A percentile compares a stretch with the other conserved stretches of the same genome.
These are phyloP conservation scores for Eristalis pertinax DNA, from an alignment of 2,888 invertebrate genomes.

Conservation along the genomic window DNA sequence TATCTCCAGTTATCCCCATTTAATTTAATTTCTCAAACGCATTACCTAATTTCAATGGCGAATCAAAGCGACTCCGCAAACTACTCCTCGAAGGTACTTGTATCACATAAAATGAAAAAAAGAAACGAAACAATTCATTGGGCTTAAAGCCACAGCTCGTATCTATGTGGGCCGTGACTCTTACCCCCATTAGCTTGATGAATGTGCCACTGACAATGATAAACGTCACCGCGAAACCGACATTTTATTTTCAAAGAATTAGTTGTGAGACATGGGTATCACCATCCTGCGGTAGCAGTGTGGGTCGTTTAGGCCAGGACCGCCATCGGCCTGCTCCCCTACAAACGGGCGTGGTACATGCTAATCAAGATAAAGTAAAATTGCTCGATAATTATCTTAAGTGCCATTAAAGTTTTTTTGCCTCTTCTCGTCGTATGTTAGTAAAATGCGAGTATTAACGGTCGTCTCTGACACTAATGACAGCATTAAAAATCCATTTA, in stretches of 20 bases:
- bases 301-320: slow-evolving; percentile 10
- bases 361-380: slow-evolving; percentile 72
- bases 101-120: not conserved
- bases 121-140: slow-evolving; percentile 4
- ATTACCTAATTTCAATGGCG: slow-evolving; percentile 56
- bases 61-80: slow-evolving; percentile 61
- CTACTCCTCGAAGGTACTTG: slow-evolving; percentile 29
- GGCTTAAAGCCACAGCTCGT: not conserved
- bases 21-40: slow-evolving; percentile 58
- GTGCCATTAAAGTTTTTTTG: slow-evolving; percentile 65
- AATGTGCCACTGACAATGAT: slow-evolving; percentile 69
- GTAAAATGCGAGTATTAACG: slow-evolving; percentile 64
- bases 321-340: not conserved
- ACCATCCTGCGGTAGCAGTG: not conserved
- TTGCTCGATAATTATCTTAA: slow-evolving; percentile 72
- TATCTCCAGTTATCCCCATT: slow-evolving; percentile 35
- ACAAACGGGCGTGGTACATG: slow-evolving; percentile 32
- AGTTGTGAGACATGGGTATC: slow-evolving; percentile 2
- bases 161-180: not conserved
- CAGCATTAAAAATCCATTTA: slow-evolving; percentile 71
- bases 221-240: slow-evolving; percentile 66
- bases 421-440: slow-evolving; percentile 29
- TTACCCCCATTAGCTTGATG: slow-evolving; percentile 65
- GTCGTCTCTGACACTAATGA: slow-evolving; percentile 69
- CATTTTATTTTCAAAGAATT: slow-evolving; percentile 54